Evolutionary conservation across 2,888 invertebrate genomes (phyloP).

Genomic region (Dynastes hyllus): DNA sequence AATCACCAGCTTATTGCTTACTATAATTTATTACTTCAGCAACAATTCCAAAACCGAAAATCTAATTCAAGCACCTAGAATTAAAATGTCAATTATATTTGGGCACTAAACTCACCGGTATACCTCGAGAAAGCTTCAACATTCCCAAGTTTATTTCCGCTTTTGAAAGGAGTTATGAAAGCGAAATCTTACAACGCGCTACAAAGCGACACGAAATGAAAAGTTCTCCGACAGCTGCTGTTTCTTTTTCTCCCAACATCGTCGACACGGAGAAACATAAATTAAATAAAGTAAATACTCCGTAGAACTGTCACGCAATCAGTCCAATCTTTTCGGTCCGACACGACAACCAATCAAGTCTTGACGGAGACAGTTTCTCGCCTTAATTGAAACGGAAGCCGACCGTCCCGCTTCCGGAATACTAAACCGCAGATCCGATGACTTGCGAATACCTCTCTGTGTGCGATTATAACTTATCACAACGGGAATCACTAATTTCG

Average conservation of each 20-base stretch:
- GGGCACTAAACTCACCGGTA: no score
- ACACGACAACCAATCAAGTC: conserved; percentile 48
- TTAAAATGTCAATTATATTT: no score
- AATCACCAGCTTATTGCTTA: no score
- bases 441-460: conserved; percentile 16
- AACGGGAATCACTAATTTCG: not conserved
- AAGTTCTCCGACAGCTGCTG: conserved; percentile 10
- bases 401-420: conserved; percentile 38
- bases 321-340: conserved; percentile 46
- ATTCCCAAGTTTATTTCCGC: conserved; percentile 6
- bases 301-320: conserved; percentile 46
- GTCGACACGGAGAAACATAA: conserved; percentile 33
- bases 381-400: conserved; percentile 50
- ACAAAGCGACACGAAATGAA: conserved; percentile 22
- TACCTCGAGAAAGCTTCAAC: not conserved
- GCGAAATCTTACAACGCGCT: not conserved
- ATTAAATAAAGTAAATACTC: conserved; percentile 44
- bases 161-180: conserved; percentile 16
- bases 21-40: no score
- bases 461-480: no score
- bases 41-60: no score
- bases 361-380: conserved; percentile 46
- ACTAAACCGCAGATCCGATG: conserved; percentile 39
- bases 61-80: no score
- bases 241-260: conserved; percentile 15